These are phyloP conservation scores for Alectoris magna DNA, from an alignment of 2,797 vertebrate genomes.

Conservation along the genomic window DNA sequence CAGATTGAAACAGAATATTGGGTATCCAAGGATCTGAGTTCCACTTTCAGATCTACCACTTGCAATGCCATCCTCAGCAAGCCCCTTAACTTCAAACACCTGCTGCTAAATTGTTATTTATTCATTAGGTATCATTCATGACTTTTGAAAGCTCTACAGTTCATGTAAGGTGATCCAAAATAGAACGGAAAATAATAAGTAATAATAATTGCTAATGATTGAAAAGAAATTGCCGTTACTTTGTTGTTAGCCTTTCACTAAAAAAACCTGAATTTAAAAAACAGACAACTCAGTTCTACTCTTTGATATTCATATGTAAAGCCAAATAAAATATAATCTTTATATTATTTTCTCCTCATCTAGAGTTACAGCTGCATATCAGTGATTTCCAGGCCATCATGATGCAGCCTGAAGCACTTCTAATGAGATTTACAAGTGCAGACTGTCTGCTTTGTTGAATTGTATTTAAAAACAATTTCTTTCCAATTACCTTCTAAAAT, in stretches of 20 bases:
- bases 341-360: background rate
- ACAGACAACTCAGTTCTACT: background rate
- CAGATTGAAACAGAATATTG: background rate
- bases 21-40: background rate
- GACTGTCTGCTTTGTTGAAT: background rate
- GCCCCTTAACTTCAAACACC: background rate
- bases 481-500: conserved; percentile 27
- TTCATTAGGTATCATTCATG: background rate
- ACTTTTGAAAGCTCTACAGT: background rate
- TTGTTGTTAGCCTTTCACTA: background rate
- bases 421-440: background rate
- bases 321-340: background rate
- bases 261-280: background rate
- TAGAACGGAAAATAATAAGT: background rate
- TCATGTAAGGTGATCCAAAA: background rate
- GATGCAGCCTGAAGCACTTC: background rate
- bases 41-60: background rate
- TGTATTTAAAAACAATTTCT: conserved; percentile 14
- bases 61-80: background rate
- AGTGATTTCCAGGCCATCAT: background rate
- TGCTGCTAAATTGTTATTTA: background rate
- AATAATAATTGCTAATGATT: background rate
- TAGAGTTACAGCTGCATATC: background rate
- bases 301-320: background rate
- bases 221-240: background rate